Conservation (phyloP, 2,888 invertebrate species). For the Macrosiphum euphorbiae region DNA sequence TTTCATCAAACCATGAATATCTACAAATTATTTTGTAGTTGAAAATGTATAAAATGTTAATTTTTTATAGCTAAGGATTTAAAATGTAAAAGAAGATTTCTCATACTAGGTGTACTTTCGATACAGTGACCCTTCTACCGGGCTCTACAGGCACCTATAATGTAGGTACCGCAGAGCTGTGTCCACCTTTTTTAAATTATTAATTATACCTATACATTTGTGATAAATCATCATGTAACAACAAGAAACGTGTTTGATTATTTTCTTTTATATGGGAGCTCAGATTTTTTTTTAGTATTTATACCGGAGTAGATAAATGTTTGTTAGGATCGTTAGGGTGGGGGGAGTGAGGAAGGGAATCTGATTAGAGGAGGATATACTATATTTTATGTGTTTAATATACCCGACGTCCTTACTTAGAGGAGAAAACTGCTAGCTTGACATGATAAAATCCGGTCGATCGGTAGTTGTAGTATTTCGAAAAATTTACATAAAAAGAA, state of each 20-base stretch:
- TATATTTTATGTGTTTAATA: not conserved
- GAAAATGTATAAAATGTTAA: no score
- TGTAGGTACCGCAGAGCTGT: no score
- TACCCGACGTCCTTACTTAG: conserved; percentile 3
- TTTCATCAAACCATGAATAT: no score
- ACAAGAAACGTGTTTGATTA: not conserved
- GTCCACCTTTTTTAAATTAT: not conserved
- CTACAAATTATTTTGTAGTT: no score
- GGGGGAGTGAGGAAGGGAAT: not conserved
- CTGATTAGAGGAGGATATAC: not conserved
- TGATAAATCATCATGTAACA: not conserved
- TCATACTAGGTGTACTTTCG: no score
- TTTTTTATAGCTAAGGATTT: no score
- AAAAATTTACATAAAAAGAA: conserved; percentile 23
- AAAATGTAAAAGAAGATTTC: no score
- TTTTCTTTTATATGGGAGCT: not conserved
- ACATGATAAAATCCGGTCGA: not conserved
- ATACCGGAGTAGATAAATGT: not conserved
- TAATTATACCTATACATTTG: not conserved
- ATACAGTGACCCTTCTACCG: no score
- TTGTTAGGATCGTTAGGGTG: no score
- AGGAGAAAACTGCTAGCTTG: not conserved
- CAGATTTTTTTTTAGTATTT: not conserved
- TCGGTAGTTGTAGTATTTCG: not conserved
- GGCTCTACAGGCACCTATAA: no score